Conservation (phyloP, 1,140 invertebrate genomes). For the Drosophila busckii region DNA sequence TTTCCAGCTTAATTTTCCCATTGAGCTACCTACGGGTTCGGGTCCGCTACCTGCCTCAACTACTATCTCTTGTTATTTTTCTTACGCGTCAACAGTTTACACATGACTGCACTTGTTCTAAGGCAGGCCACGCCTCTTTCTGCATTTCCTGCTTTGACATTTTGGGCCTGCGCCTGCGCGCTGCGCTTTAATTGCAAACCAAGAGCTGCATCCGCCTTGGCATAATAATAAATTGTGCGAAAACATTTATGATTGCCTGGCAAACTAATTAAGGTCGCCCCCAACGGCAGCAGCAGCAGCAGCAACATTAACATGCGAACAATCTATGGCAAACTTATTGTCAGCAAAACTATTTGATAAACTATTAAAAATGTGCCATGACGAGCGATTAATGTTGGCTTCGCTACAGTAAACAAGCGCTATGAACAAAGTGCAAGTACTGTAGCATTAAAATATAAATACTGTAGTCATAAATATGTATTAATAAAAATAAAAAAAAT, state of each 20-base stretch:
- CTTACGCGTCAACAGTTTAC: slow-evolving; percentile 54
- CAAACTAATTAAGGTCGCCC: slow-evolving; percentile 62
- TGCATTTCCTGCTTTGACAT: slow-evolving; percentile 57
- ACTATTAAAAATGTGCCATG: slow-evolving; percentile 41
- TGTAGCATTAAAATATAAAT: no score
- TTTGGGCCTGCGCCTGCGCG: slow-evolving; percentile 4
- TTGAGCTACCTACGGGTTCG: slow-evolving; percentile 40
- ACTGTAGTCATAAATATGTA: no score
- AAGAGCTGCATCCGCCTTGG: slow-evolving; percentile 25
- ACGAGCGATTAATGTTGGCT: no score
- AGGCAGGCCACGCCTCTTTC: slow-evolving; percentile 23
- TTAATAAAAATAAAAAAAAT: no score
- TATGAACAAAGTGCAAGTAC: no score
- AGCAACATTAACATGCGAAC: no score
- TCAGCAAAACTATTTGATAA: slow-evolving; percentile 39
- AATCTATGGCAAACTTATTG: no score
- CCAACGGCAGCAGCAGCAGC: no score
- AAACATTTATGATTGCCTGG: slow-evolving; percentile 53
- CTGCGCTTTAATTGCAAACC: no score
- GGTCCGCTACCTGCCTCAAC: slow-evolving; percentile 26
- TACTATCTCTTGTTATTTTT: slow-evolving; percentile 15
- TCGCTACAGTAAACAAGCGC: no score
- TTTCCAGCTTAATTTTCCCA: slow-evolving; percentile 15
- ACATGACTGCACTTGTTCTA: slow-evolving; percentile 62
- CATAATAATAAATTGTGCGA: slow-evolving; percentile 68